These are phyloP conservation scores for Cosmia pyralina DNA, from an alignment of 2,888 invertebrate species.

Conservation along the genomic window DNA sequence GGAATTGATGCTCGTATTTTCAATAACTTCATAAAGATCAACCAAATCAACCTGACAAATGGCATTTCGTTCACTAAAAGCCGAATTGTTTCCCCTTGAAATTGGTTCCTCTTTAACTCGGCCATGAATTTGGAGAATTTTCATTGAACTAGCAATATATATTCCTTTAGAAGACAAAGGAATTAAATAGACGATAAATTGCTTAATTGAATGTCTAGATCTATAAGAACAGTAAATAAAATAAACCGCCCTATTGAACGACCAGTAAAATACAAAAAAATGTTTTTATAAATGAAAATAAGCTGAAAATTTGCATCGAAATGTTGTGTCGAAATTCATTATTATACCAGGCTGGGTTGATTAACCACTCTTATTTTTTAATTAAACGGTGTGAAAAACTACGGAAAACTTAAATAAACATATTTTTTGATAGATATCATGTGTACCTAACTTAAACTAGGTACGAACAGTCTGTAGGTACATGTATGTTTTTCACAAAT, in stretches of 20 bases:
- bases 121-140: constrained; percentile 63
- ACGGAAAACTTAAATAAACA: neutral
- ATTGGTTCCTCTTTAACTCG: constrained; percentile 51
- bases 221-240: neutral
- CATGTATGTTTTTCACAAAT: neutral
- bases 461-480: too few species aligned
- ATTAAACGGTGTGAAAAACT: too few species aligned
- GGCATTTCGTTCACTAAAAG: constrained; percentile 30
- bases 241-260: too few species aligned
- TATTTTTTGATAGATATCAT: neutral
- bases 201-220: constrained; percentile 4
- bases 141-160: constrained; percentile 67
- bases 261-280: neutral
- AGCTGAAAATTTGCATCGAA: too few species aligned
- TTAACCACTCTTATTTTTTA: neutral
- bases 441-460: too few species aligned
- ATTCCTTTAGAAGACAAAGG: constrained; percentile 56
- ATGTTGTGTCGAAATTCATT: neutral
- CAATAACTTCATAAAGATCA: constrained; percentile 22
- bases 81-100: constrained; percentile 41
- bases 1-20: neutral
- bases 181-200: constrained; percentile 41
- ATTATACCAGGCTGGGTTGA: neutral
- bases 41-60: constrained; percentile 24
- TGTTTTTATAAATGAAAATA: neutral